phyloP scores from a whole-genome alignment of 2,888 invertebrate genomes.

The Lapara coniferarum region DNA sequence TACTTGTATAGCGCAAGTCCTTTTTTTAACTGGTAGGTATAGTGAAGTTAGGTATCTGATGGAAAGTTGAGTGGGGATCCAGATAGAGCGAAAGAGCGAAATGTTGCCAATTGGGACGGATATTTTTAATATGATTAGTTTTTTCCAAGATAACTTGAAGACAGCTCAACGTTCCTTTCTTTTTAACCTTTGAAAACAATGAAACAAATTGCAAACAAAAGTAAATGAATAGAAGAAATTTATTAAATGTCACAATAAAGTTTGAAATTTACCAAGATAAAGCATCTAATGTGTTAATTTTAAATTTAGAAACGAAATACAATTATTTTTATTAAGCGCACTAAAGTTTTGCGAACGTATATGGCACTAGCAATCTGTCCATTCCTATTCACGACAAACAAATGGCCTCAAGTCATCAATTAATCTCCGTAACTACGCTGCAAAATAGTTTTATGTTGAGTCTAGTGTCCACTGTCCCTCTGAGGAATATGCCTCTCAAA shows the following conservation, averaged over 20 bases:
- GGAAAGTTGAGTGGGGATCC: too few species aligned
- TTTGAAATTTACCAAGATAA: not conserved
- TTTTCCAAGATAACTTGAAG: constrained; percentile 1
- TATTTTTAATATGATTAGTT: not conserved
- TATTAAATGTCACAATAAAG: constrained; percentile 16
- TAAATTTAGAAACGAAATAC: not conserved
- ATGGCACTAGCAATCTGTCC: not conserved
- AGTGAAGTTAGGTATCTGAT: too few species aligned
- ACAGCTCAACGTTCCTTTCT: not conserved
- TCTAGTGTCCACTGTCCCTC: constrained; percentile 55
- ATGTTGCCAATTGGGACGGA: not conserved
- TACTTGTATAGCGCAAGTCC: too few species aligned
- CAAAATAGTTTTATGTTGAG: constrained; percentile 40
- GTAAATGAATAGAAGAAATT: constrained; percentile 3
- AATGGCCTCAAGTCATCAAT: not conserved
- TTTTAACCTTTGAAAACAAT: not conserved
- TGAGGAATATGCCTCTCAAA: constrained; percentile 73
- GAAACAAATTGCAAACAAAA: constrained; percentile 3
- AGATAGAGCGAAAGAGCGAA: too few species aligned
- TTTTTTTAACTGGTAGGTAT: too few species aligned
- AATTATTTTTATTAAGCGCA: not conserved
- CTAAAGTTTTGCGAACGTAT: not conserved
- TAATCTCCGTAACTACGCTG: not conserved
- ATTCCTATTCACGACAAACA: not conserved
- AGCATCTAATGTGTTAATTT: not conserved